phyloP scores from a whole-genome alignment of 2,888 invertebrate species.

The Andricus quercusramuli region DNA sequence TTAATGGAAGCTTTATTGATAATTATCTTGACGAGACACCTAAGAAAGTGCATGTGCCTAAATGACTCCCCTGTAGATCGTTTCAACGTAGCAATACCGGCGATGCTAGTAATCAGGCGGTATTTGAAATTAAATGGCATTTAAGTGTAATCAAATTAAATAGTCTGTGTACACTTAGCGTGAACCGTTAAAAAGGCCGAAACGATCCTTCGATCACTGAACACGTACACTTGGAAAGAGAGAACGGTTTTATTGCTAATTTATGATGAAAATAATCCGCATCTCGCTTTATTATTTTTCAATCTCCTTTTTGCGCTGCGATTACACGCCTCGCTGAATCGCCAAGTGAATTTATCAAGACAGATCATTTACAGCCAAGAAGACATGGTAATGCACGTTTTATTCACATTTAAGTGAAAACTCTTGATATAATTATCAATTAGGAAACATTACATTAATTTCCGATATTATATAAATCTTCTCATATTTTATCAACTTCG shows the following conservation, averaged over 20 bases:
- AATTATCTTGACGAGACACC: constrained; percentile 25
- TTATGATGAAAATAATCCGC: constrained; percentile 29
- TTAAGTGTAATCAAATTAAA: constrained; percentile 31
- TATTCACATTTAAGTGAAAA: constrained; percentile 1
- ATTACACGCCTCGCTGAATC: constrained; percentile 22
- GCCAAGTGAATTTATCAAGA: constrained; percentile 1
- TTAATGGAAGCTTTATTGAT: constrained; percentile 31
- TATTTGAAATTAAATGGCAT: constrained; percentile 38
- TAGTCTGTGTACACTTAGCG: constrained; percentile 8
- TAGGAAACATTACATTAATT: background rate
- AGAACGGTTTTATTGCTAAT: constrained; percentile 29
- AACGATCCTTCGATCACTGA: constrained; percentile 20
- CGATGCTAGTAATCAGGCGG: background rate
- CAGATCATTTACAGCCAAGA: background rate
- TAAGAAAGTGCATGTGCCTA: constrained; percentile 1
- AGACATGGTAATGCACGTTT: background rate
- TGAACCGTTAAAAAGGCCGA: constrained; percentile 16
- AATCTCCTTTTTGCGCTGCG: background rate
- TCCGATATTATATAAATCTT: background rate
- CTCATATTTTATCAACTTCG: background rate
- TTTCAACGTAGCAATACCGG: background rate
- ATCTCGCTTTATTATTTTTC: constrained; percentile 17
- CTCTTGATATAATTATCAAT: background rate
- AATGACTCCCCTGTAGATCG: constrained; percentile 4
- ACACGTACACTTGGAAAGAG: background rate